phyloP scores from a whole-genome alignment of 2,113 vertebrate genomes.

The Limanda limanda region DNA sequence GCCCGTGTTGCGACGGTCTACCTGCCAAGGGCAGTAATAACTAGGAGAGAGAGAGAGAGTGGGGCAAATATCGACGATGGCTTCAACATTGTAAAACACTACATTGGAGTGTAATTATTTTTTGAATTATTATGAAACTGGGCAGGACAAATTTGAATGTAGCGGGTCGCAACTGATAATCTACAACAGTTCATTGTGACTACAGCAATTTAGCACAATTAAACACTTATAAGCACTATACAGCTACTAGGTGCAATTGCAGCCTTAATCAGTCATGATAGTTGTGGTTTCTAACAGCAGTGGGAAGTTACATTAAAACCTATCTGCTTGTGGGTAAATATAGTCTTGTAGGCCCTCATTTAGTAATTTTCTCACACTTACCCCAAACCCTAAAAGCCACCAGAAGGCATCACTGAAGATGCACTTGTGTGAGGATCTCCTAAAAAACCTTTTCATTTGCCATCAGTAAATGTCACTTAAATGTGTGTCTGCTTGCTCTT shows the following conservation, averaged over 20 bases:
- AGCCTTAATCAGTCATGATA: not conserved
- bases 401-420: not conserved
- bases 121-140: not conserved
- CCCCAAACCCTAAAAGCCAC: not conserved
- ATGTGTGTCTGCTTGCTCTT: not conserved
- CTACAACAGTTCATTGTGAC: not conserved
- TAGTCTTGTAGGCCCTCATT: not conserved
- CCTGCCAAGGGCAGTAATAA: not conserved
- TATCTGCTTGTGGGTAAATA: not conserved
- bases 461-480: not conserved
- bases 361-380: not conserved
- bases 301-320: not conserved
- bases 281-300: not conserved
- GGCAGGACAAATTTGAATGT: not conserved
- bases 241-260: not conserved
- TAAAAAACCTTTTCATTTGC: not conserved
- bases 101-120: not conserved
- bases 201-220: not conserved
- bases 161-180: not conserved
- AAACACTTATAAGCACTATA: not conserved
- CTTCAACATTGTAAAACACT: not conserved
- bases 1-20: not conserved
- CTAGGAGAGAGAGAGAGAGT: not conserved
- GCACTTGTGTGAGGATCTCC: not conserved
- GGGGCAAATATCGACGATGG: not conserved